Percentiles rank a stretch among this genome's conserved stretches.
These are phyloP conservation scores for Pelusios castaneus DNA, from an alignment of 2,113 vertebrate genomes.

Conservation along the genomic window DNA sequence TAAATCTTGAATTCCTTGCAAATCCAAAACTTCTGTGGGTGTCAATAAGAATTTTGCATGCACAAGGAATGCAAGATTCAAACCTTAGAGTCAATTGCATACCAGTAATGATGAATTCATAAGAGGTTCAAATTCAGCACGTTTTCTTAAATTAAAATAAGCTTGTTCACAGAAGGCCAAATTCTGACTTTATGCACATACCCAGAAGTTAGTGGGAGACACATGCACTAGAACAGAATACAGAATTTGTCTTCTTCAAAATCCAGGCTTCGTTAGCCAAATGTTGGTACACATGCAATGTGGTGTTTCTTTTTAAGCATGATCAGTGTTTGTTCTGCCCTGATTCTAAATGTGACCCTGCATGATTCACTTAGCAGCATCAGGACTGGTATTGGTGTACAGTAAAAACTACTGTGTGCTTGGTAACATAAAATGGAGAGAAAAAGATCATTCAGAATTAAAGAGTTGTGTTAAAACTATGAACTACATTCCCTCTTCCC, in stretches of 20 bases:
- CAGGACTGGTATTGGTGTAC: background rate
- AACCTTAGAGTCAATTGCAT: background rate
- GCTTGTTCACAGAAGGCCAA: fast-evolving
- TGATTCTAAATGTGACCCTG: background rate
- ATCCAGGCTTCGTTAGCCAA: background rate
- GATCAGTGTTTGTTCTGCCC: background rate
- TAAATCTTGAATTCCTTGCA: background rate
- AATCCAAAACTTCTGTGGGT: background rate
- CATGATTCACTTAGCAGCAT: background rate
- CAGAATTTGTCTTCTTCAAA: background rate
- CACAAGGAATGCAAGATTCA: background rate
- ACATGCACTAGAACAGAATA: background rate
- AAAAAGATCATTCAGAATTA: background rate
- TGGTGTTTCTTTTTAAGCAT: background rate
- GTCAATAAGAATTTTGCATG: background rate
- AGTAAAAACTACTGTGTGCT: background rate
- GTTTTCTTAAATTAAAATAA: slow-evolving; percentile 5
- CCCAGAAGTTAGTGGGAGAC: background rate
- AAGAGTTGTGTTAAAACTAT: background rate
- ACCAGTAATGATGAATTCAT: background rate
- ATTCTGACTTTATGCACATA: background rate
- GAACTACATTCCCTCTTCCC: background rate
- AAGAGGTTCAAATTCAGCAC: background rate
- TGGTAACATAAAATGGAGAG: background rate
- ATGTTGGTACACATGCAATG: background rate